phyloP scores from a whole-genome alignment of 2,797 vertebrate genomes.

The Chloroceryle amazona region DNA sequence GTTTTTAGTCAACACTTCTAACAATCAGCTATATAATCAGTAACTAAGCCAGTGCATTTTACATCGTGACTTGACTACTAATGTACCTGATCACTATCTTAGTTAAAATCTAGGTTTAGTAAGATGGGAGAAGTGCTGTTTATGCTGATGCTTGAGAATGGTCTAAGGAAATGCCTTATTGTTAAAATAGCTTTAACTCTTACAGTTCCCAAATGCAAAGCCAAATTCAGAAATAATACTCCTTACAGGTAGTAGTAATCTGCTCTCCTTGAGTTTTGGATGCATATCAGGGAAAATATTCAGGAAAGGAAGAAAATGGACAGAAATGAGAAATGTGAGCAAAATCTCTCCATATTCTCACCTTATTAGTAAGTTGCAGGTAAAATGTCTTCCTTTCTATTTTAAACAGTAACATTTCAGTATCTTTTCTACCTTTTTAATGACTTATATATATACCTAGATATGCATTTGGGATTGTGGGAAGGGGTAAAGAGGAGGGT shows the following conservation, averaged over 20 bases:
- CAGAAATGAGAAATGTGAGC: background rate
- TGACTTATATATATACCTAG: background rate
- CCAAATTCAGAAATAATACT: background rate
- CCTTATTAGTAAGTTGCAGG: background rate
- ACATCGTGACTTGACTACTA: conserved; percentile 69
- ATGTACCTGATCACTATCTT: conserved; percentile 52
- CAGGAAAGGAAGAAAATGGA: background rate
- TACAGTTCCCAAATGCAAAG: background rate
- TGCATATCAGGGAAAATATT: background rate
- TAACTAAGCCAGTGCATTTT: conserved; percentile 41
- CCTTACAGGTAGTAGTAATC: background rate
- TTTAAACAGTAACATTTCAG: background rate
- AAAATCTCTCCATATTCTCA: background rate
- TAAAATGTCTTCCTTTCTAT: background rate
- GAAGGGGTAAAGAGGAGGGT: background rate
- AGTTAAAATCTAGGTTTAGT: conserved; percentile 1
- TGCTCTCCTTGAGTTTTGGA: background rate
- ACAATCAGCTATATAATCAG: conserved; percentile 38
- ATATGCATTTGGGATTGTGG: background rate
- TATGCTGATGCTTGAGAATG: background rate
- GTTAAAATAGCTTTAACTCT: background rate
- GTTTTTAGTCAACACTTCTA: background rate
- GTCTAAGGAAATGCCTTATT: background rate
- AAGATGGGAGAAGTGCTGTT: background rate
- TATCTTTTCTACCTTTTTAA: background rate